phyloP scores from a whole-genome alignment of 2,888 invertebrate species.

The Chrysina gloriosa region DNA sequence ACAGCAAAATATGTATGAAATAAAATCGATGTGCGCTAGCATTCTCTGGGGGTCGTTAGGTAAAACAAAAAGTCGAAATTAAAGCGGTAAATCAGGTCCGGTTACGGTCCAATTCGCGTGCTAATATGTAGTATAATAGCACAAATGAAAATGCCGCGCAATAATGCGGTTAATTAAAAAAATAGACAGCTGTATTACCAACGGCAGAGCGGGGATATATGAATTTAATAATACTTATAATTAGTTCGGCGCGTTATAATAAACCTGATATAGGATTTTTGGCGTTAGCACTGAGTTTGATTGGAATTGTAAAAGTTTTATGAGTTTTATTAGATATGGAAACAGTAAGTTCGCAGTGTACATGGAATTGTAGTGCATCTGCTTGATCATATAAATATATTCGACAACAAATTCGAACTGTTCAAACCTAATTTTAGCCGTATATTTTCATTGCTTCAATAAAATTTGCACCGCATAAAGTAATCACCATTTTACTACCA shows the following conservation, averaged over 20 bases:
- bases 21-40: background rate
- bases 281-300: background rate
- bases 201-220: conserved; percentile 4
- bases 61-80: conserved; percentile 27
- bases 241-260: conserved; percentile 16
- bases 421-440: too few species aligned
- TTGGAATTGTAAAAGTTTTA: too few species aligned
- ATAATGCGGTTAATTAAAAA: conserved; percentile 36
- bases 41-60: conserved; percentile 11
- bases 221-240: conserved; percentile 36
- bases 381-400: too few species aligned
- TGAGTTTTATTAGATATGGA: too few species aligned
- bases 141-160: conserved; percentile 31
- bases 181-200: conserved; percentile 32
- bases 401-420: too few species aligned
- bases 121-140: conserved; percentile 23
- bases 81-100: conserved; percentile 19
- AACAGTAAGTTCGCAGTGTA: too few species aligned
- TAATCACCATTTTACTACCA: too few species aligned
- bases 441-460: too few species aligned
- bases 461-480: too few species aligned
- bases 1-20: too few species aligned
- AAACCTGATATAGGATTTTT: conserved; percentile 20
- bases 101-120: background rate
- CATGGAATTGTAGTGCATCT: too few species aligned